phyloP scores from a whole-genome alignment of 2,113 vertebrate species.

The Sceloporus tristichus region DNA sequence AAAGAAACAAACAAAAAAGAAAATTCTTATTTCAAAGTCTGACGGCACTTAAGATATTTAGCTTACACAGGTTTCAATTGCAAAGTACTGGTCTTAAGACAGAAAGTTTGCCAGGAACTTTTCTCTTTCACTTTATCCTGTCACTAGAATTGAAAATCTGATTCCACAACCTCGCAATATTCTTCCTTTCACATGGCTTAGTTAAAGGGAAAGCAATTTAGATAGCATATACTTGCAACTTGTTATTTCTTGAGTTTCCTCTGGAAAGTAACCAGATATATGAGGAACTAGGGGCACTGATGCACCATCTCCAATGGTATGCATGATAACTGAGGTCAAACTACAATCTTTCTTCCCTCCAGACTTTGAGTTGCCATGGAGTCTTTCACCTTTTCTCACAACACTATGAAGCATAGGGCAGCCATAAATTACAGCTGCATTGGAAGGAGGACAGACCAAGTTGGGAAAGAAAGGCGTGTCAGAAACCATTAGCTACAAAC shows the following conservation, averaged over 20 bases:
- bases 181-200: not conserved
- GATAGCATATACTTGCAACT: conserved; percentile 8
- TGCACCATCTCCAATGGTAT: not conserved
- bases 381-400: conserved; percentile 52
- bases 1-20: conserved; percentile 32
- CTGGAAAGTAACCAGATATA: conserved; percentile 35
- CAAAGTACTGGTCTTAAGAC: conserved; percentile 39
- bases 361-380: conserved; percentile 75
- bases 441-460: conserved; percentile 63
- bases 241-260: conserved; percentile 31
- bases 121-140: conserved; percentile 25
- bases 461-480: conserved; percentile 65
- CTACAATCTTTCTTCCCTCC: conserved; percentile 57
- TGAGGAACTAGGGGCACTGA: conserved; percentile 13
- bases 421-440: conserved; percentile 58
- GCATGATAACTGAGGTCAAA: conserved; percentile 1
- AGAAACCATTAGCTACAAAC: conserved; percentile 71
- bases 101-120: conserved; percentile 48
- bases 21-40: conserved; percentile 76
- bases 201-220: accelerated
- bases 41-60: conserved; percentile 59
- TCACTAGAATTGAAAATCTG: conserved; percentile 39
- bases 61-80: conserved; percentile 37
- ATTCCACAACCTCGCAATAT: conserved; percentile 7
- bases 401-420: conserved; percentile 14